A percentile compares a stretch with the other conserved stretches of the same genome.
Conservation (phyloP, 2,888 invertebrate genomes). For the Melanargia galathea region DNA sequence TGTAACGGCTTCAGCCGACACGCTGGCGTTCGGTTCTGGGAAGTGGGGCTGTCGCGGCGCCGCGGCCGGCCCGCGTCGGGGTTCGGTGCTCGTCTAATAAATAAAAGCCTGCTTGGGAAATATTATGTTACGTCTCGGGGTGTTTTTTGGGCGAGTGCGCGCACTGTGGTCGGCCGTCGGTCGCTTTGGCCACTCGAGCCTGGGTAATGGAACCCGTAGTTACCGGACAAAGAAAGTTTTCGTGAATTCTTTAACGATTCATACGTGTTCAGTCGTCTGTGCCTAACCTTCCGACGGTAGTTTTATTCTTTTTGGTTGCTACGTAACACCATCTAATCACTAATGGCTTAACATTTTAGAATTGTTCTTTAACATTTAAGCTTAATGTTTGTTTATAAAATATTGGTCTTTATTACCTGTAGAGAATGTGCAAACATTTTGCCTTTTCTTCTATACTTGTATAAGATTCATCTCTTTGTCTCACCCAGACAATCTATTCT, state of each 20-base stretch:
- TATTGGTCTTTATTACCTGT: no score
- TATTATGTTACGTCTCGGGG: constrained; percentile 79
- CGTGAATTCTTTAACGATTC: constrained; percentile 1
- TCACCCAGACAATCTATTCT: no score
- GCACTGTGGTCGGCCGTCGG: constrained; percentile 63
- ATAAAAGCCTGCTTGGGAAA: constrained; percentile 80
- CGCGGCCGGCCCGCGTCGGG: constrained; percentile 55
- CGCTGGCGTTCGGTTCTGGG: constrained; percentile 71
- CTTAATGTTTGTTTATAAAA: no score
- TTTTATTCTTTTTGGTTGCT: not conserved
- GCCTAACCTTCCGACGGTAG: not conserved
- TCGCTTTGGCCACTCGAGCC: constrained; percentile 65
- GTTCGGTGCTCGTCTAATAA: constrained; percentile 68
- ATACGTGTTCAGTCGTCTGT: constrained; percentile 4
- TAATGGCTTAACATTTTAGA: not conserved
- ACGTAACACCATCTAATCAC: not conserved
- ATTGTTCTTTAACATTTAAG: no score
- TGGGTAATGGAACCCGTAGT: constrained; percentile 54
- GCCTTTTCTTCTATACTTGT: no score
- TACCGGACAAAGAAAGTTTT: constrained; percentile 11
- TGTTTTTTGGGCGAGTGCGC: constrained; percentile 69
- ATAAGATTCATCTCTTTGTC: no score
- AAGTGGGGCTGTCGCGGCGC: constrained; percentile 78
- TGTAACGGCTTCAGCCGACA: constrained; percentile 77
- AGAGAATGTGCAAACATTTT: no score